Evolutionary conservation across 2,888 invertebrate genomes (phyloP), one percentile per base, ranked within the genome.

Genomic region (Leptopilina drosophilae): DNA sequence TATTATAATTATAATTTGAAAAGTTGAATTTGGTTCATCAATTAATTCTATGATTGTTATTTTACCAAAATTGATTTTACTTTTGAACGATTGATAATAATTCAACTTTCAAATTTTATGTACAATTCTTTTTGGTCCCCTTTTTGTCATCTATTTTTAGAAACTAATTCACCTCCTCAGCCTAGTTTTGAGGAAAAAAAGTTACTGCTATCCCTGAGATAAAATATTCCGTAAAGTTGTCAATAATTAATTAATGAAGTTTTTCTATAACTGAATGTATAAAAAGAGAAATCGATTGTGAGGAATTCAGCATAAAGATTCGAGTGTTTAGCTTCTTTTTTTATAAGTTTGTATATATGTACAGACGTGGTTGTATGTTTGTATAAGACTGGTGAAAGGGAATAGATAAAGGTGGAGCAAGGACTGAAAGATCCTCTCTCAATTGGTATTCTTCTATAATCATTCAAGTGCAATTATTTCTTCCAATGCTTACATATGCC

Each of bases 391-490:
- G 53, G 69, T 69, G 69, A 69, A 69, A 53, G 69, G 69, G 14
- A 69, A 53, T 69, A 69, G 69, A 49, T 69, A 14, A 53, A 69
- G 69, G 53, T 69, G 53, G 26, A 49, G 53, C 53, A 69, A 53
- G 53, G 53, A 53, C 26, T 69, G 33, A 53, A 53, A 69, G 69
- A 53, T 69, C 20, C 49, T 69, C 69, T 49, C 69, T 49, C 69
- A n/a, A 69, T 33, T 69, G 53, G 53, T 69, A 53, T 69, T 49
- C 69, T 69, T 69, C 69, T n/a, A 69, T 69, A 69, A 49, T 53
- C 33, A 69, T 69, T 53, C 26, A 53, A 53, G 69, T 69, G 26
- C 69, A 69, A 69, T 49, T 67, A 42, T 49, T 53, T 69, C 69
- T 53, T 69, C 49, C 26, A 11, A 20, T 46, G 12, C 67, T 67